phyloP scores from a whole-genome alignment of 2,888 invertebrate species.

The Leptinotarsa juncta region DNA sequence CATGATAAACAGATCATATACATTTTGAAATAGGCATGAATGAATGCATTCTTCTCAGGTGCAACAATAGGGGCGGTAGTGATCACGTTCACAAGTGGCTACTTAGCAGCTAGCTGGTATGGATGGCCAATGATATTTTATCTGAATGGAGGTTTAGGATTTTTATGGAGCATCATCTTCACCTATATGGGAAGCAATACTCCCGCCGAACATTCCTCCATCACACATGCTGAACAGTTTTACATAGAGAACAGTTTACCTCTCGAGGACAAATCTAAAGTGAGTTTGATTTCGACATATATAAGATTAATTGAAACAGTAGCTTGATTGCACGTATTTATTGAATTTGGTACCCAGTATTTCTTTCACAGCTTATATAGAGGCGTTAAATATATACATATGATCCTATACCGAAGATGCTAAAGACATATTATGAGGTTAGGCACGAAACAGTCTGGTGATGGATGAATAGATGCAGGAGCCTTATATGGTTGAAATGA shows the following conservation, averaged over 20 bases:
- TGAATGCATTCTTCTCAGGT: constrained; percentile 34
- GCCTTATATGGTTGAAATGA: too few relatives aligned
- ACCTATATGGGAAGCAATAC: constrained; percentile 74
- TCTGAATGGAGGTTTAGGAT: constrained; percentile 73
- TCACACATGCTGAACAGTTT: constrained; percentile 73
- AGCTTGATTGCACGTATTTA: background rate
- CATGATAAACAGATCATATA: background rate
- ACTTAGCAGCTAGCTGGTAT: constrained; percentile 74
- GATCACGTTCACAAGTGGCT: constrained; percentile 78
- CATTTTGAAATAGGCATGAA: background rate
- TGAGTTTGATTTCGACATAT: background rate
- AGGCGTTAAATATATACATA: too few relatives aligned
- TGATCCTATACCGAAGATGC: too few relatives aligned
- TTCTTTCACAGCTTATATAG: too few relatives aligned
- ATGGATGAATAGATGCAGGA: too few relatives aligned
- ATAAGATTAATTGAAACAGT: background rate
- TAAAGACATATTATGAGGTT: too few relatives aligned
- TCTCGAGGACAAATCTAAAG: background rate
- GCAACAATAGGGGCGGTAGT: constrained; percentile 80
- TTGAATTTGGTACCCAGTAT: background rate
- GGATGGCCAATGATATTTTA: constrained; percentile 88
- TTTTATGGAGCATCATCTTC: constrained; percentile 73
- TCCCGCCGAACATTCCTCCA: constrained; percentile 72
- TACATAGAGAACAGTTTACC: constrained; percentile 71
- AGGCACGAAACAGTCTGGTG: too few relatives aligned